These are phyloP conservation scores for Athrips mouffetella DNA, from an alignment of 2,888 invertebrate species.

Conservation along the genomic window DNA sequence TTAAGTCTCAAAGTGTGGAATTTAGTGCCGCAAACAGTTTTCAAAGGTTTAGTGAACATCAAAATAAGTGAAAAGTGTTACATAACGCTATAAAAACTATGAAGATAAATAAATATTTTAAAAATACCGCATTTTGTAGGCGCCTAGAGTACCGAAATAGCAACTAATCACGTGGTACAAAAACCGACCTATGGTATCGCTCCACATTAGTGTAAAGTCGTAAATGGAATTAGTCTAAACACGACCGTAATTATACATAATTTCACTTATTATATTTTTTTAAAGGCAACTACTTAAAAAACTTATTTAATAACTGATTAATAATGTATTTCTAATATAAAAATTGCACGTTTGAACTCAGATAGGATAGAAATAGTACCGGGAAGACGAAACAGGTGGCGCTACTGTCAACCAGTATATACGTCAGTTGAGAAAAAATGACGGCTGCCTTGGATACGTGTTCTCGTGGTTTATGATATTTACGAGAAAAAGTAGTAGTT, in stretches of 20 bases:
- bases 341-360: conserved; percentile 34
- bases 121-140: conserved; percentile 78
- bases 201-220: conserved; percentile 67
- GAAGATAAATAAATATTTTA: conserved; percentile 64
- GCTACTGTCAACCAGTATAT: conserved; percentile 43
- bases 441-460: conserved; percentile 76
- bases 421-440: conserved; percentile 77
- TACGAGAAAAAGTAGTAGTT: conserved; percentile 72
- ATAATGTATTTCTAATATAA: conserved; percentile 22
- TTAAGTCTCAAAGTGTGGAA: conserved; percentile 51
- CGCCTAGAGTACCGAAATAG: conserved; percentile 73
- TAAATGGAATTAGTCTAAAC: conserved; percentile 32
- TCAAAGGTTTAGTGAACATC: conserved; percentile 53
- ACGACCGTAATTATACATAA: background rate
- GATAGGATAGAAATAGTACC: conserved; percentile 34
- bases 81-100: conserved; percentile 53
- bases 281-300: conserved; percentile 3
- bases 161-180: conserved; percentile 71
- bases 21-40: conserved; percentile 49
- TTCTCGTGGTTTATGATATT: conserved; percentile 77
- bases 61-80: conserved; percentile 70
- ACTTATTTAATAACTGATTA: background rate
- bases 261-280: conserved; percentile 3
- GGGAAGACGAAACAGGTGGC: conserved; percentile 52
- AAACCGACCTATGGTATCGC: conserved; percentile 69